Conservation (phyloP, 2,797 vertebrate genomes). For the Fistularia tabacaria region DNA sequence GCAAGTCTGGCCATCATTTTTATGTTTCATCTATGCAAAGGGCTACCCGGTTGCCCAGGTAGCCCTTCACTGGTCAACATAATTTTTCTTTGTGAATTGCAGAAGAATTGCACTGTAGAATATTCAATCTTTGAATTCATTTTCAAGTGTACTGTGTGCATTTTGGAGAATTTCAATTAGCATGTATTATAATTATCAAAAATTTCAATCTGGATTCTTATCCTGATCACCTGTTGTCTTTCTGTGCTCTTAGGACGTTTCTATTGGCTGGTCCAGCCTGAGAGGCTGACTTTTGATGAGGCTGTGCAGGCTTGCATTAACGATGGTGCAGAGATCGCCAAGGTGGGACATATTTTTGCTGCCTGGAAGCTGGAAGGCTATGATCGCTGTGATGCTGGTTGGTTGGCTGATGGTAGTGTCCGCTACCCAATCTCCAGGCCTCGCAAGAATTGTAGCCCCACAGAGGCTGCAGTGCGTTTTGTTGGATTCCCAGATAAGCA, state of each 20-base stretch:
- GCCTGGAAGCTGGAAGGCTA: slow-evolving; percentile 92
- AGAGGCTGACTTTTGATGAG: slow-evolving; percentile 85
- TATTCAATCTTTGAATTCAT: not conserved
- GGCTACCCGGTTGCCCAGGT: too few species aligned
- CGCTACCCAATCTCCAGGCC: slow-evolving; percentile 93
- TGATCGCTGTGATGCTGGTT: slow-evolving; percentile 92
- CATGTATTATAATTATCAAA: too few species aligned
- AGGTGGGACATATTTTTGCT: slow-evolving; percentile 89
- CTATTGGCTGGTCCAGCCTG: slow-evolving; percentile 88
- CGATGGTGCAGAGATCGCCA: slow-evolving; percentile 86
- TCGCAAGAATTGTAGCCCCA: slow-evolving; percentile 91
- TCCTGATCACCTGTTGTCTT: slow-evolving; percentile 8
- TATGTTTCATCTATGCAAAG: too few species aligned
- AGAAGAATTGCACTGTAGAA: too few species aligned
- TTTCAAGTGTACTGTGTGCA: not conserved
- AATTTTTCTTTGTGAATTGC: too few species aligned
- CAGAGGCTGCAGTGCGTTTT: slow-evolving; percentile 87
- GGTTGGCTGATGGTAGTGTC: slow-evolving; percentile 93
- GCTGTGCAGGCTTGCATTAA: slow-evolving; percentile 85
- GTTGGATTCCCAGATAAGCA: slow-evolving; percentile 89
- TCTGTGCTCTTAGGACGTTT: slow-evolving; percentile 76
- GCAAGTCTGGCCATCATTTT: too few species aligned
- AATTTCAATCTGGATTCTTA: not conserved
- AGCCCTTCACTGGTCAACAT: too few species aligned
- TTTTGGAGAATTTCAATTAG: not conserved